Evolutionary conservation across 2,888 invertebrate genomes (phyloP).

Genomic region (Diarsia dahlii): DNA sequence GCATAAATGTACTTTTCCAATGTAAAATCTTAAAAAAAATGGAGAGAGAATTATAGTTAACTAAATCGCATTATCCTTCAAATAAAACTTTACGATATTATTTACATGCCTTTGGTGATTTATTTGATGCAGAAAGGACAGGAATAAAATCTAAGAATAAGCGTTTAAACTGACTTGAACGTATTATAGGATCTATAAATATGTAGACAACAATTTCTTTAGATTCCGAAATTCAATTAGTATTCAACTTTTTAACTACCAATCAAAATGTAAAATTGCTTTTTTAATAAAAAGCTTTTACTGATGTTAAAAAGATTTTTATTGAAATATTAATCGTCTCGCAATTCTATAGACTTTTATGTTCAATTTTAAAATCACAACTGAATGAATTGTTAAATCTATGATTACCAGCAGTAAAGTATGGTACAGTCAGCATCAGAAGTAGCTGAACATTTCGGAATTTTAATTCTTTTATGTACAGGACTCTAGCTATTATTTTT

Average conservation of each 20-base stretch:
- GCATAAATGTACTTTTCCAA: background rate
- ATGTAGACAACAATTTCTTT: constrained; percentile 9
- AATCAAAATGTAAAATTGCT: constrained; percentile 41
- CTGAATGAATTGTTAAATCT: constrained; percentile 19
- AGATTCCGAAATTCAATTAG: constrained; percentile 11
- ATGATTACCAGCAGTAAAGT: constrained; percentile 31
- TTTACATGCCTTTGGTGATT: background rate
- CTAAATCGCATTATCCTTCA: background rate
- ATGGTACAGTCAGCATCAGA: too few relatives aligned
- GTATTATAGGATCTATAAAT: constrained; percentile 17
- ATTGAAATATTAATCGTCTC: constrained; percentile 42
- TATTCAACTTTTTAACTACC: constrained; percentile 21
- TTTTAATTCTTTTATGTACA: too few relatives aligned
- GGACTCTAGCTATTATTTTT: too few relatives aligned
- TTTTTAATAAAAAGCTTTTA: constrained; percentile 43
- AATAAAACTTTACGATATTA: background rate
- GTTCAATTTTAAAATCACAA: constrained; percentile 41
- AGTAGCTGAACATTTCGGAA: too few relatives aligned
- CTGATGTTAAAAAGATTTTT: constrained; percentile 25
- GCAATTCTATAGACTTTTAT: constrained; percentile 27
- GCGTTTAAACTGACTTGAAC: background rate
- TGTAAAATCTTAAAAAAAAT: background rate
- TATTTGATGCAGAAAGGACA: constrained; percentile 4
- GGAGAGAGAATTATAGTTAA: background rate
- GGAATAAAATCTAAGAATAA: constrained; percentile 16